These are phyloP conservation scores for Eilema depressum DNA, from an alignment of 2,888 invertebrate genomes.

Conservation along the genomic window DNA sequence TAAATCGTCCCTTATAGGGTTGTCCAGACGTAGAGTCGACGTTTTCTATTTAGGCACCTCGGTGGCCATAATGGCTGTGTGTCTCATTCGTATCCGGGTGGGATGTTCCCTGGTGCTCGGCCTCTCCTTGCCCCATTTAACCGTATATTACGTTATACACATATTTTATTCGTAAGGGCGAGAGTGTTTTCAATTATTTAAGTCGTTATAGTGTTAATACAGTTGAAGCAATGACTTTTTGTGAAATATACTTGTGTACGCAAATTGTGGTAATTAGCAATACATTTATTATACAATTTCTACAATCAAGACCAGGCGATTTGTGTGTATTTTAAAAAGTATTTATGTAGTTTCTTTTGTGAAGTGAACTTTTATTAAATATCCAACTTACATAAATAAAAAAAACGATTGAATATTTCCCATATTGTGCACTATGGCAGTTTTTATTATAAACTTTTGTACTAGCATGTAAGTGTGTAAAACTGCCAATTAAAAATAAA, in stretches of 20 bases:
- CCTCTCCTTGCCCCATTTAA: constrained; percentile 28
- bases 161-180: constrained; percentile 28
- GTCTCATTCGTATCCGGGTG: background rate
- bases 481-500: constrained; percentile 39
- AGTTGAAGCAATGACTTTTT: constrained; percentile 16
- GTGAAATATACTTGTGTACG: constrained; percentile 25
- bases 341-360: background rate
- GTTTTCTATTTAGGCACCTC: background rate
- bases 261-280: constrained; percentile 19
- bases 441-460: constrained; percentile 30
- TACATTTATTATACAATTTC: background rate
- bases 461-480: constrained; percentile 41
- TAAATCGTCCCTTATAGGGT: background rate
- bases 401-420: background rate
- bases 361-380: background rate
- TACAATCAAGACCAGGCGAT: constrained; percentile 2
- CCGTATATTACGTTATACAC: constrained; percentile 13
- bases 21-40: background rate
- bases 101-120: constrained; percentile 35
- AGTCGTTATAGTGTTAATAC: constrained; percentile 23
- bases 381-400: background rate
- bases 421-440: constrained; percentile 22
- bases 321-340: constrained; percentile 18
- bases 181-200: constrained; percentile 26
- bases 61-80: constrained; percentile 13